Conservation (phyloP, 2,888 invertebrate species). For the Phyto melanocephala region DNA sequence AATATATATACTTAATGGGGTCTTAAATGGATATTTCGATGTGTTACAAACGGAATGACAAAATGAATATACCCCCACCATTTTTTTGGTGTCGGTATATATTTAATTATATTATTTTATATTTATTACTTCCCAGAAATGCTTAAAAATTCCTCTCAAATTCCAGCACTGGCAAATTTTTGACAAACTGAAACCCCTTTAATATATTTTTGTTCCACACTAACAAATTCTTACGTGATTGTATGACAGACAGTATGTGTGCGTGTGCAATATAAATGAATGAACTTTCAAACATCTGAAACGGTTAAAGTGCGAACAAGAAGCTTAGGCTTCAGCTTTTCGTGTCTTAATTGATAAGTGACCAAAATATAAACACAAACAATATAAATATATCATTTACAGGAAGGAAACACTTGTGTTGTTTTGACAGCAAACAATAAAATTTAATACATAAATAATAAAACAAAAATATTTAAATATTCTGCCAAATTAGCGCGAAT, state of each 20-base stretch:
- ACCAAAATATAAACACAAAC: not conserved
- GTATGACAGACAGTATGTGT: not conserved
- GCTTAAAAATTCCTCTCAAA: no score
- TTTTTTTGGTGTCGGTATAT: no score
- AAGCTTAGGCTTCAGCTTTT: not conserved
- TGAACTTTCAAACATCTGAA: slow-evolving; percentile 27
- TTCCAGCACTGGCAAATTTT: no score
- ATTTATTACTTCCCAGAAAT: no score
- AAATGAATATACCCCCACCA: no score
- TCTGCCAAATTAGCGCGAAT: slow-evolving; percentile 25
- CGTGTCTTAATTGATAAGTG: slow-evolving; percentile 44
- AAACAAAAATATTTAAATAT: slow-evolving; percentile 32
- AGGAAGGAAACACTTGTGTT: slow-evolving; percentile 34
- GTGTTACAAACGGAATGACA: no score
- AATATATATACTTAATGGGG: no score
- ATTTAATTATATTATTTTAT: no score
- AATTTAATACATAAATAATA: not conserved
- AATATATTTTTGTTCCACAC: not conserved
- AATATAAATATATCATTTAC: not conserved
- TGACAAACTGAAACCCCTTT: no score
- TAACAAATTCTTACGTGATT: not conserved
- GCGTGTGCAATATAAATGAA: not conserved
- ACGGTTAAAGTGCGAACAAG: slow-evolving; percentile 5
- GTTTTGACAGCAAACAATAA: slow-evolving; percentile 29
- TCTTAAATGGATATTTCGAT: no score